Base-by-base conservation (phyloP, 2,797 vertebrate genomes). In the Aphelocoma californica region DNA sequence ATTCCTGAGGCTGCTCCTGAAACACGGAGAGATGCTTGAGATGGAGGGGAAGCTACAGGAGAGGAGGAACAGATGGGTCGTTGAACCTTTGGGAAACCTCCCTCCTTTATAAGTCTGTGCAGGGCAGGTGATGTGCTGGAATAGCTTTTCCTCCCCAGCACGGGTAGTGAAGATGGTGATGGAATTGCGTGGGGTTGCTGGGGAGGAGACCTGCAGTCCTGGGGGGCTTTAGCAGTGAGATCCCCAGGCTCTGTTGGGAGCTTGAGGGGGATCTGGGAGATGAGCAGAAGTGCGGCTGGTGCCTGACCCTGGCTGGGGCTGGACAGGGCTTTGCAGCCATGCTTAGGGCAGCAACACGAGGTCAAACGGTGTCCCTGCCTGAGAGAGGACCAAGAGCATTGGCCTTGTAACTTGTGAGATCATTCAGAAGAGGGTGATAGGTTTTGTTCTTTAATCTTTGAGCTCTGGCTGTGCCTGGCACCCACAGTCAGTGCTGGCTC, bases 291-390 rank as follows among this genome's bases (percentile, higher is more conserved):
- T 0, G 3, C 47, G 65, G 50, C 28, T 23, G 51, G 14, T 38
- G 40, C 65, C 81, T 48, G 65, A 40, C 57, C 53, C 61, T 62
- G 6, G 3, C 79, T 58, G 64, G 45, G 20, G 7, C 34, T 48
- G 53, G 8, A 4, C 47, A 21, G 16, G 32, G 32, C 50, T 36
- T 87, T 8, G 0, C 8, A 40, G 42, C 21, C 0, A 0, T 0
- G 7, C n/a, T 44, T 10, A 42, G 56, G 69, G 42, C 64, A 74
- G 86, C 69, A 83, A 65, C 77, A 48, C n/a, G 5, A 82, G 54
- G 74, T 36, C 87, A 91, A 7, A 57, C 28, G 34, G 51, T 2
- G 2, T 23, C 44, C 60, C n/a, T 71, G 34, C 58, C 47, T 3
- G 1, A 19, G 64, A 44, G 25, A 60, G 36, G 12, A 62, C 24